Evolutionary conservation across 2,113 vertebrate genomes (phyloP).

Genomic region (Cochlearius cochlearius): DNA sequence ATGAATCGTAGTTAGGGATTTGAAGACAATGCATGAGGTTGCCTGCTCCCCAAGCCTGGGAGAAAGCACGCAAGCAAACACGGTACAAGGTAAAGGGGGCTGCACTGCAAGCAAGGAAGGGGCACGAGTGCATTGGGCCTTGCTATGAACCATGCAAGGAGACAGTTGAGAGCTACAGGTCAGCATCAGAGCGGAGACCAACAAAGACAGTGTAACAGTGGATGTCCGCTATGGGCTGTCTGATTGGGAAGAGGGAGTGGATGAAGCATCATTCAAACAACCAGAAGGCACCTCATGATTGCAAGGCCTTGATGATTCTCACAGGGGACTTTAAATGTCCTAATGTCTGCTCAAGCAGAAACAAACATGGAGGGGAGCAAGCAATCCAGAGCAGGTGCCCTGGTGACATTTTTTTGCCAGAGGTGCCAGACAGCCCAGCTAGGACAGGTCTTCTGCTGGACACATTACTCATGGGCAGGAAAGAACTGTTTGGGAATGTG

Average conservation of each 20-base stretch:
- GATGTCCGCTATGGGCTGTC: neutral
- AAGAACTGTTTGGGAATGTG: neutral
- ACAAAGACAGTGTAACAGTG: neutral
- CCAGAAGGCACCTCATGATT: neutral
- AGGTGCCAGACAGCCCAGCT: neutral
- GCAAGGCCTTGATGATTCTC: neutral
- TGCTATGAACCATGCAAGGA: neutral
- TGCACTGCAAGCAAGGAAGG: neutral
- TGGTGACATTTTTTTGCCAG: neutral
- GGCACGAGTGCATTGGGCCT: neutral
- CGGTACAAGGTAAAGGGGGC: neutral
- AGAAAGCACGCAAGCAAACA: neutral
- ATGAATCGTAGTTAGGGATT: neutral
- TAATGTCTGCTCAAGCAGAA: neutral
- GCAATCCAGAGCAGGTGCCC: neutral
- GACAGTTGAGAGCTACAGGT: neutral
- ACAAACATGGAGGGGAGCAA: neutral
- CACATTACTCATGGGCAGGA: rapidly evolving
- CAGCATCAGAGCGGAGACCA: neutral
- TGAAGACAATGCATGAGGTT: neutral
- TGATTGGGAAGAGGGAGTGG: neutral
- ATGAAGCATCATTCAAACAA: neutral
- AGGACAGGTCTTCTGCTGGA: neutral
- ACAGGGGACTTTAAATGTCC: neutral
- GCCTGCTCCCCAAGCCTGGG: neutral